Conservation (phyloP, 92 coral and sea anemone genomes). For the Siderastrea siderea region DNA sequence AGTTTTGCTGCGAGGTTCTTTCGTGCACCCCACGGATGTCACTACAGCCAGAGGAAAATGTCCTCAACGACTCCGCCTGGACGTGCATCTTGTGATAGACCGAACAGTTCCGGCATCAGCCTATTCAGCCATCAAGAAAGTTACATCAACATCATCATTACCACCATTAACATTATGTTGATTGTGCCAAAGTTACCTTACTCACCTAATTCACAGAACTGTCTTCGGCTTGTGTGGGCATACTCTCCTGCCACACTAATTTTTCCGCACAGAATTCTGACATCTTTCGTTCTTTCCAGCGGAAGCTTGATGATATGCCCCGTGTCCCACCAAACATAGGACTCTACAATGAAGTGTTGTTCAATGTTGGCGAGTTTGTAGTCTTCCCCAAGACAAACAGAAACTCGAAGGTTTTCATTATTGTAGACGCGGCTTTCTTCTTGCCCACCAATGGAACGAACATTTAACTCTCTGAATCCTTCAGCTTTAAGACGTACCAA, state of each 20-base stretch:
- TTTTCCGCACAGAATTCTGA: background rate
- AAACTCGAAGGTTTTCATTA: background rate
- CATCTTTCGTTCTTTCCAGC: background rate
- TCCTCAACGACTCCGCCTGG: no score
- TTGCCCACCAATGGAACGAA: background rate
- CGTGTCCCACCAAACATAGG: background rate
- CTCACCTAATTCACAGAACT: background rate
- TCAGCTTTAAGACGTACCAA: background rate
- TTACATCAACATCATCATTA: background rate
- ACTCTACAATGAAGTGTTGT: background rate
- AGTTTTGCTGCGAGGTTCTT: no score
- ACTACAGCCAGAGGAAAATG: no score
- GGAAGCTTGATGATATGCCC: background rate
- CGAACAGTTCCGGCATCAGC: no score
- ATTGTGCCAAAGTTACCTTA: background rate
- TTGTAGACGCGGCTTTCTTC: constrained; percentile 7
- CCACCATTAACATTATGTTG: background rate
- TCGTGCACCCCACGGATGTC: background rate
- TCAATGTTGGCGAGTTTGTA: background rate
- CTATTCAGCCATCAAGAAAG: no score
- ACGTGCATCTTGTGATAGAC: no score
- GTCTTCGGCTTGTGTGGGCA: background rate
- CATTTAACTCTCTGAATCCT: background rate
- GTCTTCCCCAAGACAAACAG: constrained; percentile 10
- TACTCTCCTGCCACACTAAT: background rate